A percentile compares a stretch with the other conserved stretches of the same genome.
These are phyloP conservation scores for Uria aalge DNA, from an alignment of 2,113 vertebrate genomes.

Conservation along the genomic window DNA sequence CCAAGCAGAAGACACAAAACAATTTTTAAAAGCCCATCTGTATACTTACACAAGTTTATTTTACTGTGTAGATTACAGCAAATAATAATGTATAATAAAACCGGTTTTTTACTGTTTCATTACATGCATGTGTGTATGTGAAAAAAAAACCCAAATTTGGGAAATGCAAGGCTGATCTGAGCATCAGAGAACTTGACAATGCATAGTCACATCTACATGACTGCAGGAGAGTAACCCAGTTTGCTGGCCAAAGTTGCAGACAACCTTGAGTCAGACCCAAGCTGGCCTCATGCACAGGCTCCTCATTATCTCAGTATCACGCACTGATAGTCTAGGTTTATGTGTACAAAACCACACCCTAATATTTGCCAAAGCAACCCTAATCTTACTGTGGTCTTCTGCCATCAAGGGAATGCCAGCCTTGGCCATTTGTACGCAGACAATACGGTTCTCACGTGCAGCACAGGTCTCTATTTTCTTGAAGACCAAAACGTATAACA, in stretches of 20 bases:
- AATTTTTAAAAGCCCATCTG: too few species aligned
- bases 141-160: not conserved
- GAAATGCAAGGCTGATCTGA: not conserved
- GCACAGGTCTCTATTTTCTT: not conserved
- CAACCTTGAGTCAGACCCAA: not conserved
- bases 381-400: not conserved
- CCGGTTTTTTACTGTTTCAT: not conserved
- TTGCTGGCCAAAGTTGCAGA: not conserved
- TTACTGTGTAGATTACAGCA: not conserved
- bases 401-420: not conserved
- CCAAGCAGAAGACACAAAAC: not conserved
- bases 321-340: not conserved
- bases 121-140: rapidly evolving
- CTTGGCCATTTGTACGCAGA: not conserved
- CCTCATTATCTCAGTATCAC: not conserved
- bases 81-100: not conserved
- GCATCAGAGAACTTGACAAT: not conserved
- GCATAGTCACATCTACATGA: not conserved
- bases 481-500: not conserved
- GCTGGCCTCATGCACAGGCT: not conserved
- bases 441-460: not conserved
- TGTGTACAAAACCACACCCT: not conserved
- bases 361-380: not conserved
- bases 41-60: not conserved
- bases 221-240: not conserved